These are phyloP conservation scores for Scylla paramamosain DNA, from an alignment of 1,140 invertebrate genomes.

Conservation along the genomic window DNA sequence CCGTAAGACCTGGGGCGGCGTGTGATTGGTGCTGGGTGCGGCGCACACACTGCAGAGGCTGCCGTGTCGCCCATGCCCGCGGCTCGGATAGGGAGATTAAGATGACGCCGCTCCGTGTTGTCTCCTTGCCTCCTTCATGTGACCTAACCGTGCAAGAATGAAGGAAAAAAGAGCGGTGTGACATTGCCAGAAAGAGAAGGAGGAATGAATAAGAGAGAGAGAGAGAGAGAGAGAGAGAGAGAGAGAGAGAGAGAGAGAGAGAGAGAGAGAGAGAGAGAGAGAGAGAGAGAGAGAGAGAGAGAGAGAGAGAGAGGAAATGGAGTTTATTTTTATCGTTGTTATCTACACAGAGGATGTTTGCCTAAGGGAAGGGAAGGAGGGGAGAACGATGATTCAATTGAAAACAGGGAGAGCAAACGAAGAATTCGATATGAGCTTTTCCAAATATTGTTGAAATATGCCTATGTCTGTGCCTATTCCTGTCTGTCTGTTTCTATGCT, in stretches of 20 bases:
- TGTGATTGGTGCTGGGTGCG: too few species aligned
- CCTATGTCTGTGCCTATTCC: not conserved
- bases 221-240: not conserved
- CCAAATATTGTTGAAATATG: not conserved
- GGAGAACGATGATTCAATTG: not conserved
- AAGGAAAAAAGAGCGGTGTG: not conserved
- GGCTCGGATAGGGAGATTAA: too few species aligned
- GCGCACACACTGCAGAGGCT: too few species aligned
- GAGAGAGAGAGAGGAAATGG: not conserved
- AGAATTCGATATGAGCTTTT: not conserved
- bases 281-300: not conserved
- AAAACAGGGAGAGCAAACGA: not conserved
- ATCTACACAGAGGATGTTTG: not conserved
- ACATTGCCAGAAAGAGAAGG: too few species aligned
- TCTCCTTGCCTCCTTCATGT: too few species aligned
- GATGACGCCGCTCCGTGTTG: too few species aligned
- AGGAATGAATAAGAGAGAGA: too few species aligned
- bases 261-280: conserved; percentile 50
- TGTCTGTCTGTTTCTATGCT: not conserved
- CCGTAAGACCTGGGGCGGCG: too few species aligned
- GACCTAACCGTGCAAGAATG: not conserved
- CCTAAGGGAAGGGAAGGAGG: not conserved
- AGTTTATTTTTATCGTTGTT: conserved; percentile 5
- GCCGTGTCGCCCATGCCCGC: too few species aligned
- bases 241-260: conserved; percentile 52